Conservation (phyloP, 2,797 vertebrate genomes). For the Ibycter americanus region DNA sequence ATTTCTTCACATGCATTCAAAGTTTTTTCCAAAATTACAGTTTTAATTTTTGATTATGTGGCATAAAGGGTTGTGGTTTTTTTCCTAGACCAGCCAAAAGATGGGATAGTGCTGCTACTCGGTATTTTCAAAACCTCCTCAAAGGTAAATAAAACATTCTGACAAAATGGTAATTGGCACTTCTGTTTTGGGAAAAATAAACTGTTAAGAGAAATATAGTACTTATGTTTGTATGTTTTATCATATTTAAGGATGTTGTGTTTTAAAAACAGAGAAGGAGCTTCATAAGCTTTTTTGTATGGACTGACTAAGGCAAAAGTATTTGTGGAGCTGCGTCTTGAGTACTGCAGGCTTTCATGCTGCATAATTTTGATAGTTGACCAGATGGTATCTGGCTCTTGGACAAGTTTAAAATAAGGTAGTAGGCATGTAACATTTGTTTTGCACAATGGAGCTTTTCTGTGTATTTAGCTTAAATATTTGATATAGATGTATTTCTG, state of each 20-base stretch:
- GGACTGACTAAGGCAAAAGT: neutral
- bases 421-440: accelerated
- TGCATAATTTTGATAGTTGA: neutral
- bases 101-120: conserved; percentile 89
- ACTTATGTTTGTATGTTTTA: neutral
- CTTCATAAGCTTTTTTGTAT: accelerated
- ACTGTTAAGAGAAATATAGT: neutral
- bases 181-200: neutral
- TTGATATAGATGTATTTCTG: neutral
- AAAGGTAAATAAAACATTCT: conserved; percentile 75
- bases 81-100: conserved; percentile 78
- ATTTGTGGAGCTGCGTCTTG: neutral
- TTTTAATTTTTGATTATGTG: neutral
- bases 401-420: neutral
- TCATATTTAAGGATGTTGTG: neutral
- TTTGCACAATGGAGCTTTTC: neutral
- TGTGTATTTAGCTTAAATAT: neutral
- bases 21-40: neutral
- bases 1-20: neutral
- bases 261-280: neutral
- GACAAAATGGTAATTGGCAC: neutral
- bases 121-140: conserved; percentile 85
- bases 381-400: neutral
- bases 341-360: neutral
- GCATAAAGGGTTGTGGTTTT: neutral